Percentiles rank a stretch among this genome's conserved stretches.
Evolutionary conservation across 2,797 vertebrate genomes (phyloP).

Genomic region (Anguilla marmorata): DNA sequence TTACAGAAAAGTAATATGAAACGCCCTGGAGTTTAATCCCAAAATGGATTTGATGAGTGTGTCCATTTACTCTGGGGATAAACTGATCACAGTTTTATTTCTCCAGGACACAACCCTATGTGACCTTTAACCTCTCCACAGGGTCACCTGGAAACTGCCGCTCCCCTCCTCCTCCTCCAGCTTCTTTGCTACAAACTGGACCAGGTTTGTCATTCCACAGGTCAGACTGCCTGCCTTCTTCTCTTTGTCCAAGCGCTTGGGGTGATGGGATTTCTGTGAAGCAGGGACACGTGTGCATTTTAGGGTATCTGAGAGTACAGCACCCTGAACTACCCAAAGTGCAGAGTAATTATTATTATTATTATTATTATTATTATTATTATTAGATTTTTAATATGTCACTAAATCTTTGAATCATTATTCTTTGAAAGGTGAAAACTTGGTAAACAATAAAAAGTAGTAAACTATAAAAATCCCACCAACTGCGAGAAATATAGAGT

Average conservation of each 20-base stretch:
- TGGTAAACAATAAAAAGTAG: neutral
- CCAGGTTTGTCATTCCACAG: slow-evolving; percentile 37
- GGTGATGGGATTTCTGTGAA: slow-evolving; percentile 59
- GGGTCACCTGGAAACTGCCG: slow-evolving; percentile 58
- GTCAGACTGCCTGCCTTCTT: slow-evolving; percentile 30
- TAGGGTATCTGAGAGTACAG: too few relatives aligned
- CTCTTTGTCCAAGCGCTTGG: slow-evolving; percentile 45
- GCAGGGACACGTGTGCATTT: neutral
- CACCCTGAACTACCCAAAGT: too few relatives aligned
- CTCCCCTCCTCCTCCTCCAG: slow-evolving; percentile 58
- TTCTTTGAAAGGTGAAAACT: too few relatives aligned
- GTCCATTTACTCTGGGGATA: neutral
- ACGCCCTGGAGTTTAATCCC: neutral
- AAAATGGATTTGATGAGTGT: neutral
- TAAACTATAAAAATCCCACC: neutral
- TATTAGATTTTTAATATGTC: too few relatives aligned
- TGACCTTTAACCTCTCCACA: neutral
- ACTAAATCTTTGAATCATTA: too few relatives aligned
- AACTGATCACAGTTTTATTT: neutral
- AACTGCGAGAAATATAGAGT: neutral
- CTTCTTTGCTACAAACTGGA: slow-evolving; percentile 51
- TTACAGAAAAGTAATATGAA: neutral
- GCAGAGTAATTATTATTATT: too few relatives aligned
- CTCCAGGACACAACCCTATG: neutral
- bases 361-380: too few relatives aligned